Base-by-base conservation (phyloP, 2,888 invertebrate genomes). In the Gymnocheta viridis region DNA sequence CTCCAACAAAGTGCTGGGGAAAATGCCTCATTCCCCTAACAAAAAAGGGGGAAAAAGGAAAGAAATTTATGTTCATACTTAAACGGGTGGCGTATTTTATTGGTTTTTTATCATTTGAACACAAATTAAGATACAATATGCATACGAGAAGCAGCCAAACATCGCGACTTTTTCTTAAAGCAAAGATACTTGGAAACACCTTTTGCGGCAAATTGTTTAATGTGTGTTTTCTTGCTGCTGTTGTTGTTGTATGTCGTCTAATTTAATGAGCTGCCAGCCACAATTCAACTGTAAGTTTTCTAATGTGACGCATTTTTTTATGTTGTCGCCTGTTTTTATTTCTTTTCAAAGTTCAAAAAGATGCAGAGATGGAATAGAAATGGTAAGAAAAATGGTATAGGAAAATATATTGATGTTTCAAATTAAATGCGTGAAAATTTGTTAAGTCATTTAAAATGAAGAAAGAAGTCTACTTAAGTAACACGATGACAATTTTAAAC, bases 391-490 rank as follows among this genome's bases (percentile, higher is more conserved):
- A 62, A 24, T 7, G 32, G 22, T 60, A 12, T 17, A 27, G 14
- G 19, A 58, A 56, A 77, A 67, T 64, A 70, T 64, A 77, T 82
- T 82, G 82, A 82, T 64, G 72, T 77, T 77, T 77, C 27, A 77
- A 77, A 77, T 72, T 72, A 67, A 82, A 77, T 72, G 72, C 56
- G 47, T 72, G 74, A 60, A 77, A 77, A 82, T 82, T 82, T 82
- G 72, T 77, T 32, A 72, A 70, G 56, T 64, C 82, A 82, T 70
- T 67, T 67, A 60, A 66, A 73, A 3, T 38, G 32, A 62, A 41
- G 17, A 51, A 69, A 41, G 29, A 58, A 67, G 17, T 41, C 14
- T 66, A 29, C 24, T 51, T 60, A 73, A 73, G 47, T 58, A 49
- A 60, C 67, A 67, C 27, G 60, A 29, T 73, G 80, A 67, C 74